Evolutionary conservation across 2,797 vertebrate genomes (phyloP).

Genomic region (Manis javanica): DNA sequence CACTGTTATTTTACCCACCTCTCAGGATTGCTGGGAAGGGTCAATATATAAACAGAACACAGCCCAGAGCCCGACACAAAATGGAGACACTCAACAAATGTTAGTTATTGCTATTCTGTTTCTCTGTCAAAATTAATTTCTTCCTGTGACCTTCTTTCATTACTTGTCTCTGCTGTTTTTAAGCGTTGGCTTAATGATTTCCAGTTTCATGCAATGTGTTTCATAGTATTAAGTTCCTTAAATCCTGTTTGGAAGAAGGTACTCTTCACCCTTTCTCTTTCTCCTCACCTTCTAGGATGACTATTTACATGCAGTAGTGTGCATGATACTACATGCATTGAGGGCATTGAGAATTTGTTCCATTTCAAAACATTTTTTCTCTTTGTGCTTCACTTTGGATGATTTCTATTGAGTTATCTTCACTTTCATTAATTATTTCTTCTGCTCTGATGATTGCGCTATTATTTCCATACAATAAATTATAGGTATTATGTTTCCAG

Average conservation of each 20-base stretch:
- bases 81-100: background rate
- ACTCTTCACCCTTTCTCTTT: background rate
- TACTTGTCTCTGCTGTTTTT: background rate
- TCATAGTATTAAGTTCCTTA: background rate
- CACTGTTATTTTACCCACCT: too few relatives aligned
- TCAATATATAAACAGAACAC: background rate
- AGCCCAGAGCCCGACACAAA: background rate
- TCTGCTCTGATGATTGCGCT: background rate
- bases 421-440: background rate
- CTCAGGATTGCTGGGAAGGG: background rate
- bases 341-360: background rate
- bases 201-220: background rate
- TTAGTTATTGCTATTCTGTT: background rate
- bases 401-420: background rate
- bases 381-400: background rate
- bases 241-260: background rate
- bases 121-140: background rate
- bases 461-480: background rate
- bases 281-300: background rate
- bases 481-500: background rate
- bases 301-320: background rate
- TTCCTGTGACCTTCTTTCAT: background rate
- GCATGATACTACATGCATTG: background rate
- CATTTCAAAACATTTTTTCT: background rate
- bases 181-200: background rate